These are phyloP conservation scores for Thunnus albacares DNA, from an alignment of 2,797 vertebrate genomes.

Conservation along the genomic window DNA sequence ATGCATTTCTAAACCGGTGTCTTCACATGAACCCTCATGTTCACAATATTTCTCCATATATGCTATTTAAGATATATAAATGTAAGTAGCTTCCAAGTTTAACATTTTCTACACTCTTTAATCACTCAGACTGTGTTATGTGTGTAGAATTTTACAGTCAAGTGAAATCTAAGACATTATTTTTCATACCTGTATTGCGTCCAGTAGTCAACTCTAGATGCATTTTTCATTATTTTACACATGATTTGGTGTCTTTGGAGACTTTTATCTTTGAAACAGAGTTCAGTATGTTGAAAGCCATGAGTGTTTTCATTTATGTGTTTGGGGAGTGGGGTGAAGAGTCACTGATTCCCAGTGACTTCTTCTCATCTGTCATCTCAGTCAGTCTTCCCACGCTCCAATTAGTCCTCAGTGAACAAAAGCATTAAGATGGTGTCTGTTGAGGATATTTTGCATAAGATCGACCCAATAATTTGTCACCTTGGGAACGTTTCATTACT, in stretches of 20 bases:
- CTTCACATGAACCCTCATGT: neutral
- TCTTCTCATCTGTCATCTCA: constrained; percentile 9
- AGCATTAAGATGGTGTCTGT: constrained; percentile 1
- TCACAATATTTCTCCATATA: neutral
- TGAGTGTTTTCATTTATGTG: neutral
- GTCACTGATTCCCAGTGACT: constrained; percentile 23
- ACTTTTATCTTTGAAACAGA: neutral
- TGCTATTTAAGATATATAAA: neutral
- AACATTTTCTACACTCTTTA: too few species aligned
- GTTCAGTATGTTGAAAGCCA: neutral
- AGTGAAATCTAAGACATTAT: neutral
- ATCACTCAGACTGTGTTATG: too few species aligned
- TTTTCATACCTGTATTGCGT: neutral
- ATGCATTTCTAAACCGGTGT: neutral
- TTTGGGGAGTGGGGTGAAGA: constrained; percentile 19
- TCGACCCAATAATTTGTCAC: constrained; percentile 5
- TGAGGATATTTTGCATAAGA: constrained; percentile 9
- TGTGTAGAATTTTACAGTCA: neutral
- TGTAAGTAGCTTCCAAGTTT: neutral
- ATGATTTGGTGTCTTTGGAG: neutral
- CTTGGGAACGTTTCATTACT: constrained; percentile 9
- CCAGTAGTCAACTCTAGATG: neutral
- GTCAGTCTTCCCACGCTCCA: constrained; percentile 5
- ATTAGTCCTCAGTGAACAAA: constrained; percentile 9
- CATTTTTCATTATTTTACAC: neutral